Conservation (phyloP, 2,113 vertebrate genomes). For the Gnathonemus echidnorhynchus region DNA sequence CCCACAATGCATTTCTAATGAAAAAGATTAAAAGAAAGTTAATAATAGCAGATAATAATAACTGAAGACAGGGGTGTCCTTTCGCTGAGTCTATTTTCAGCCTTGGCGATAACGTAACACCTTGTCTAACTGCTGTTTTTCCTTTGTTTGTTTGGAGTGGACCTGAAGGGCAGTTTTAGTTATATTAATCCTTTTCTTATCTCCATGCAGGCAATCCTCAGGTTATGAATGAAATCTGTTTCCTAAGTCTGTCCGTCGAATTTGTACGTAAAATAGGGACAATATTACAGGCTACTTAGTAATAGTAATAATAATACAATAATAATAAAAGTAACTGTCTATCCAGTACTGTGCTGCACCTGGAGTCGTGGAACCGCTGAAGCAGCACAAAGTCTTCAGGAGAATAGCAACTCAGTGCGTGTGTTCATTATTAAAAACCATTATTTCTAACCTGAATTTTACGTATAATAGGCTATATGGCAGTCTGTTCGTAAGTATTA, state of each 20-base stretch:
- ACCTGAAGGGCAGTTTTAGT: background rate
- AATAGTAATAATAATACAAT: background rate
- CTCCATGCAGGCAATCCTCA: background rate
- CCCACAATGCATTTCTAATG: background rate
- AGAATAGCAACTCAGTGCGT: background rate
- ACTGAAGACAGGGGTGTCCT: background rate
- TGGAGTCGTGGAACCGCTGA: background rate
- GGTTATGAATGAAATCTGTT: background rate
- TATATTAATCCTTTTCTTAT: background rate
- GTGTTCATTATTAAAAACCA: background rate
- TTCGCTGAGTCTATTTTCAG: background rate
- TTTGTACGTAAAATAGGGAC: background rate
- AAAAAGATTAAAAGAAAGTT: background rate
- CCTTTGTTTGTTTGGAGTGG: background rate
- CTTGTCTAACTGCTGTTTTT: background rate
- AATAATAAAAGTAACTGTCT: background rate
- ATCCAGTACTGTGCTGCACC: background rate
- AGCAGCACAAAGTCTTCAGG: background rate
- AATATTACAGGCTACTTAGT: background rate
- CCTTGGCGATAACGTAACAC: background rate
- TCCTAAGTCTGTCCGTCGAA: background rate
- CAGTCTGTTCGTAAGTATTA: background rate
- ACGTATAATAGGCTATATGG: background rate
- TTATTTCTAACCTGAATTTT: background rate
- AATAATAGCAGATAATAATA: background rate